Evolutionary conservation across 2,113 vertebrate species (phyloP).

Genomic region (Oreochromis tanganicae): DNA sequence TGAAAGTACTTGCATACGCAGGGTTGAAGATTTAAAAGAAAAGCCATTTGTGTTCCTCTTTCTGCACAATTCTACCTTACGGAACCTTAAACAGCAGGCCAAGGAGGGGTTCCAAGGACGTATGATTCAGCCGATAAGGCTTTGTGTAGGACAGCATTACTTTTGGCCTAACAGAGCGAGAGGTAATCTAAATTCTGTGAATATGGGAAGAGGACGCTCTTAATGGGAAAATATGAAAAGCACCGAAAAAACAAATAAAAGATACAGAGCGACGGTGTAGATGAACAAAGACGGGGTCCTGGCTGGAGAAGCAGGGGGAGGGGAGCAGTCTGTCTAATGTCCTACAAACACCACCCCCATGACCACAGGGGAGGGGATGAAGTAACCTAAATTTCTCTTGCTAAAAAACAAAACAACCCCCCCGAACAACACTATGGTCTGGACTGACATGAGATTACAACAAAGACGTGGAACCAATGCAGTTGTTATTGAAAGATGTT

Average conservation of each 20-base stretch:
- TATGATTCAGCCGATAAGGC: not conserved
- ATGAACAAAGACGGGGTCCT: not conserved
- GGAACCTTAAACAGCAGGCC: not conserved
- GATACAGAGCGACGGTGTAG: not conserved
- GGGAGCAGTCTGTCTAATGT: constrained; percentile 31
- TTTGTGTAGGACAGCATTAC: not conserved
- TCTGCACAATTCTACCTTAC: constrained; percentile 3
- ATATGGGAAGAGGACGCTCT: not conserved
- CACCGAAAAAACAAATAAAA: not conserved
- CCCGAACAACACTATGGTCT: not conserved
- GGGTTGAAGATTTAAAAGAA: not conserved
- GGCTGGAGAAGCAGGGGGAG: not conserved
- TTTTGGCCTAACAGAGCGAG: not conserved
- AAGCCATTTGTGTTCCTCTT: not conserved
- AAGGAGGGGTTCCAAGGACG: not conserved
- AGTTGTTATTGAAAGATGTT: not conserved
- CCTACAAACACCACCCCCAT: constrained; percentile 17
- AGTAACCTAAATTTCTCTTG: constrained; percentile 5
- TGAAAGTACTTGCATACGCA: not conserved
- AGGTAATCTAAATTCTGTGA: not conserved
- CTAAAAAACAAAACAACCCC: not conserved
- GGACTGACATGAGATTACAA: not conserved
- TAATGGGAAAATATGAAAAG: not conserved
- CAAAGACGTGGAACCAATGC: not conserved
- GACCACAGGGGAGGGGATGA: not conserved